Evolutionary conservation across 2,888 invertebrate species (phyloP), one percentile per base, ranked within the genome.

Genomic region (Deilephila elpenor): DNA sequence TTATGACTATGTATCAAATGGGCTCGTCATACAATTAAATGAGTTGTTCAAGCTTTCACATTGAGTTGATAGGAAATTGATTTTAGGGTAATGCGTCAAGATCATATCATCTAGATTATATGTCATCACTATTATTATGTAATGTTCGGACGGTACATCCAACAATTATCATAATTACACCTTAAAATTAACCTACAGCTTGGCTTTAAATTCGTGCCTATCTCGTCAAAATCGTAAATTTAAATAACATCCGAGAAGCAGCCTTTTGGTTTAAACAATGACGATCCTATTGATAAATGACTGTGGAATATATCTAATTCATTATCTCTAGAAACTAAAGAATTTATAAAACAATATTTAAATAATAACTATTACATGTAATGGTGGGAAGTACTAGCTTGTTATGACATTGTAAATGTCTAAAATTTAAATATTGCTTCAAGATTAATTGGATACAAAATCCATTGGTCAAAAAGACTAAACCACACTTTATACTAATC

Each of bases 131-230:
- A 91, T 91, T 91, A 92, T 90, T 90, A 92, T 90, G 91, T 93
- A 88, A 91, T 90, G 93, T 85, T 91, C 88, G 94, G 94, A 94
- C 94, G 94, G 94, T 93, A 90, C 85, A 94, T 93, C 94, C 93
- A 93, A 92, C 91, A 93, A 93, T 91, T 82, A 79, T 85, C 86
- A 88, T 92, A 88, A 89, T 91, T 91, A 93, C 79, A 89, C 86
- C 91, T 92, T 92, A 93, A 90, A 89, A 92, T 90, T 92, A 92
- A 92, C 86, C 89, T 93, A 93, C 87, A 93, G 92, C 93, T 93
- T 93, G 92, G 93, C 93, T 93, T 91, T 93, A 93, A 94, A 93
- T 93, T 94, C 91, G 90, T 93, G 93, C 93, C 92, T 85, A 87
- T 91, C 91, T 93, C 91, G 90, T 92, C 91, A 89, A 90, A 89